Conservation (phyloP, 1,140 invertebrate species). For the Drosophila pallidifrons region DNA sequence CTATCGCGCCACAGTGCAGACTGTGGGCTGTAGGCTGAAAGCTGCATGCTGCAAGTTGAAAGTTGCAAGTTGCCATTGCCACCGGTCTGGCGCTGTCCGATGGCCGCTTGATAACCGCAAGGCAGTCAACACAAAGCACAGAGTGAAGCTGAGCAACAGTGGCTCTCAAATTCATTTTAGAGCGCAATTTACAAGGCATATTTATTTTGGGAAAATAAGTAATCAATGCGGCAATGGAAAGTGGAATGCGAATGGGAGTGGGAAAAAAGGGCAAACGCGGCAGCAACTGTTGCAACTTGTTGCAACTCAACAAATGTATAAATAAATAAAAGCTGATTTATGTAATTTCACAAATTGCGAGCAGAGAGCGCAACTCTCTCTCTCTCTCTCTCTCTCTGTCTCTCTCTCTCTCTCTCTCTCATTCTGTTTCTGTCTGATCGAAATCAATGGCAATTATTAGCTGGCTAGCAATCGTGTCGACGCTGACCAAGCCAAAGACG, state of each 20-base stretch:
- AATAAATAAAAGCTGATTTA: constrained; percentile 83
- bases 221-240: constrained; percentile 57
- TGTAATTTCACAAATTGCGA: constrained; percentile 80
- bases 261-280: constrained; percentile 21
- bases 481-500: constrained; percentile 61
- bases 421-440: constrained; percentile 48
- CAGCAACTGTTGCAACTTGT: neutral
- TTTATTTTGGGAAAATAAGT: constrained; percentile 82
- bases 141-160: constrained; percentile 9
- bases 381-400: constrained; percentile 7
- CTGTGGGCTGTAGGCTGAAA: constrained; percentile 3
- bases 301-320: constrained; percentile 63
- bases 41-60: constrained; percentile 4
- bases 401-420: constrained; percentile 9
- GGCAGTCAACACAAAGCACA: neutral
- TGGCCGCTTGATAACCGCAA: constrained; percentile 66
- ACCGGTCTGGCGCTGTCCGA: constrained; percentile 40
- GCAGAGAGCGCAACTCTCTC: constrained; percentile 14
- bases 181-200: constrained; percentile 77
- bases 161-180: constrained; percentile 65
- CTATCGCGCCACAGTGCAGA: neutral
- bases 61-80: constrained; percentile 29
- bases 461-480: constrained; percentile 64
- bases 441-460: constrained; percentile 80
- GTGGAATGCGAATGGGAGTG: constrained; percentile 27